phyloP scores from a whole-genome alignment of 2,113 vertebrate species.

The Anhinga rufa region DNA sequence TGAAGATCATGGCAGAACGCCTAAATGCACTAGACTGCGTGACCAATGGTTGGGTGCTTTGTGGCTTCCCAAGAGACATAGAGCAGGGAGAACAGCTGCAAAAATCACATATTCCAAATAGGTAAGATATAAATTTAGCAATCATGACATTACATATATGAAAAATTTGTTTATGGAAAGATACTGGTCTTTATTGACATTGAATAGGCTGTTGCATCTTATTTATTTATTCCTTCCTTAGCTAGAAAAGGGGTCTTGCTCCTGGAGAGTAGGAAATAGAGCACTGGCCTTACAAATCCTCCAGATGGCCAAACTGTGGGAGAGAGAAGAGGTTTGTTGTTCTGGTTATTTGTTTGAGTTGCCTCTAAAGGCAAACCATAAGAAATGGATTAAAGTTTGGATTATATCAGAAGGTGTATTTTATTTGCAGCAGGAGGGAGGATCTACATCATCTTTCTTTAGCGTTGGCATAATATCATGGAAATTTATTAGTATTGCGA shows the following conservation, averaged over 20 bases:
- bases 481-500: neutral
- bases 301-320: conserved; percentile 44
- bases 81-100: conserved; percentile 74
- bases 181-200: neutral
- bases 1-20: conserved; percentile 74
- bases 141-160: fast-evolving
- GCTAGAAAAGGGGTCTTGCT: neutral
- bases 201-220: neutral
- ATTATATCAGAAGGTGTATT: conserved; percentile 37
- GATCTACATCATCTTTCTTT: conserved; percentile 8
- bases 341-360: conserved; percentile 35
- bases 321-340: conserved; percentile 13
- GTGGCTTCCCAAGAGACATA: conserved; percentile 73
- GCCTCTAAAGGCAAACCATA: conserved; percentile 16
- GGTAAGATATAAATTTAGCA: conserved; percentile 62
- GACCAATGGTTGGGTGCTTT: conserved; percentile 77
- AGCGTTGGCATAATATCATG: neutral
- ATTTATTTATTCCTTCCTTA: neutral
- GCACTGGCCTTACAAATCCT: conserved; percentile 17
- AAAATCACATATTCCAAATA: conserved; percentile 74
- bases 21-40: conserved; percentile 75
- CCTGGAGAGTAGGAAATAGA: conserved; percentile 16
- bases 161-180: neutral
- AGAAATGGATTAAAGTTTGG: conserved; percentile 50
- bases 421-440: conserved; percentile 31